phyloP scores from a whole-genome alignment of 2,113 vertebrate species.

The Suncus etruscus region DNA sequence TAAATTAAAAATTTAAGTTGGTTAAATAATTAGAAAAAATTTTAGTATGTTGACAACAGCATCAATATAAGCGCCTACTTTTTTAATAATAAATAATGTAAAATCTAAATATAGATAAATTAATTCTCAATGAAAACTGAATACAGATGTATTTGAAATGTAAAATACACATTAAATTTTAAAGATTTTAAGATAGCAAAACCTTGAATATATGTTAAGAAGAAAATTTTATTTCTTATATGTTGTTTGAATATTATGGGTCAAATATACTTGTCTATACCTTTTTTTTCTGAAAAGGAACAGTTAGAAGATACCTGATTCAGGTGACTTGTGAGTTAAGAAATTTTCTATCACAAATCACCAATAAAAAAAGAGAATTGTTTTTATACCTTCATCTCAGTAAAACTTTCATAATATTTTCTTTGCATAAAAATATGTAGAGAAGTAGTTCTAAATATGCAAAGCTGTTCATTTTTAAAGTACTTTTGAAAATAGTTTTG shows the following conservation, averaged over 20 bases:
- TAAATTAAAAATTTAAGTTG: background rate
- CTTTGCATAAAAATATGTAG: background rate
- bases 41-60: background rate
- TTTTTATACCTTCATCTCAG: background rate
- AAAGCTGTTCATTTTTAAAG: constrained; percentile 6
- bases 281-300: background rate
- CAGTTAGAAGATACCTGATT: constrained; percentile 1
- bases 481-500: background rate
- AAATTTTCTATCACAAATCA: too few species aligned
- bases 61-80: background rate
- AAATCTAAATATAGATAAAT: background rate
- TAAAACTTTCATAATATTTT: background rate
- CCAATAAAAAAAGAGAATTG: background rate
- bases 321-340: background rate
- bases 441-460: background rate
- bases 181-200: background rate
- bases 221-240: too few species aligned
- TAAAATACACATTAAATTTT: background rate
- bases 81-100: background rate
- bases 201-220: too few species aligned
- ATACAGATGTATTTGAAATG: background rate
- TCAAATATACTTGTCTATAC: too few species aligned
- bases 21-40: background rate
- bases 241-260: background rate
- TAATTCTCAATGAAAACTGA: background rate